phyloP scores from a whole-genome alignment of 2,888 invertebrate species.

The Meteorus cinctellus region DNA sequence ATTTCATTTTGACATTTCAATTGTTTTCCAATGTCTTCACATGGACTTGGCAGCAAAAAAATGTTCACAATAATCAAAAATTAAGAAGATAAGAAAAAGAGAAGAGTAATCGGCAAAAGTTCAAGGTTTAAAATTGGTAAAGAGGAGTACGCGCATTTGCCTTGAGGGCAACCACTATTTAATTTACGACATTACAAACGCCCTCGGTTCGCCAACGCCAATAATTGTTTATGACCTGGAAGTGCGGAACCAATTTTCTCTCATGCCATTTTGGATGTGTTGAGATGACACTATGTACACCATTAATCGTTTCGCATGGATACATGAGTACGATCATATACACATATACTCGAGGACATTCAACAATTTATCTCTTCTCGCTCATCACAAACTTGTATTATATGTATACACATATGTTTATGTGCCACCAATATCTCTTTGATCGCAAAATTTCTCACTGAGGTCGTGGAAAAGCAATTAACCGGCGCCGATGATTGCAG shows the following conservation, averaged over 20 bases:
- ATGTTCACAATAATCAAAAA: not conserved
- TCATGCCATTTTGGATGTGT: conserved; percentile 11
- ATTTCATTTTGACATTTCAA: not conserved
- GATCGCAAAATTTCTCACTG: conserved; percentile 20
- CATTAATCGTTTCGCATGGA: conserved; percentile 3
- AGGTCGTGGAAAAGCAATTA: conserved; percentile 24
- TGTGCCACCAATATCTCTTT: conserved; percentile 7
- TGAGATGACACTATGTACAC: conserved; percentile 1
- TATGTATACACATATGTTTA: conserved; percentile 1
- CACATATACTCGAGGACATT: conserved; percentile 13
- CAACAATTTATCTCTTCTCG: conserved; percentile 7
- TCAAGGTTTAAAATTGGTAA: conserved; percentile 18
- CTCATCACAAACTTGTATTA: conserved; percentile 10
- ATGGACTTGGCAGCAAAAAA: not conserved
- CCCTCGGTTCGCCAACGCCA: conserved; percentile 29
- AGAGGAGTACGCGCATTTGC: conserved; percentile 10
- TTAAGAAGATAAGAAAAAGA: not conserved
- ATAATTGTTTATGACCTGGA: conserved; percentile 39
- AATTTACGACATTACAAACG: conserved; percentile 29
- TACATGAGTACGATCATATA: not conserved
- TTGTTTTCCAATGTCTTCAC: not conserved
- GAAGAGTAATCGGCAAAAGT: conserved; percentile 12
- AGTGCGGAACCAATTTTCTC: conserved; percentile 32
- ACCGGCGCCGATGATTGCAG: conserved; percentile 26
- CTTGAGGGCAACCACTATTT: not conserved